Conservation (phyloP, 2,797 vertebrate genomes). For the Bufotes viridis region DNA sequence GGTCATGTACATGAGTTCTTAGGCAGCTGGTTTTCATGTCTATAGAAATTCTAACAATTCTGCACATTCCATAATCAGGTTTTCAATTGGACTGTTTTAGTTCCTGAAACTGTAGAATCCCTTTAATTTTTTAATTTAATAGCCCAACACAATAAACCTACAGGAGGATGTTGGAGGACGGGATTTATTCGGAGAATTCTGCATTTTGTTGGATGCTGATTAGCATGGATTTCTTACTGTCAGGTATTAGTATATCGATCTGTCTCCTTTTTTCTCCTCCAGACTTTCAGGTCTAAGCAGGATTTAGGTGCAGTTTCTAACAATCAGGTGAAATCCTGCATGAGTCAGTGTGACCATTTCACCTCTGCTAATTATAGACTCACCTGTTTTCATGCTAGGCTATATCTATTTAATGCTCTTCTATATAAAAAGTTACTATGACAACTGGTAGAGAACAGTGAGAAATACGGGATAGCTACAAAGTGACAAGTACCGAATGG, state of each 20-base stretch:
- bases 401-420: slow-evolving; percentile 24
- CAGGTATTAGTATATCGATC: slow-evolving; percentile 14
- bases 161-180: not conserved
- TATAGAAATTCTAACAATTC: too few relatives aligned
- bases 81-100: not conserved
- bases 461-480: not conserved
- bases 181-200: not conserved
- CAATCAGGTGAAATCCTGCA: not conserved
- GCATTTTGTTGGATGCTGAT: not conserved
- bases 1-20: too few relatives aligned
- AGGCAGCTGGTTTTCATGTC: too few relatives aligned
- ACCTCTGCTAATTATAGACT: slow-evolving; percentile 49
- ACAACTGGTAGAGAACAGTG: slow-evolving; percentile 23
- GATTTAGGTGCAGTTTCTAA: not conserved
- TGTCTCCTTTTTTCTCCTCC: not conserved
- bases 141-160: not conserved
- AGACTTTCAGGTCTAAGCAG: not conserved
- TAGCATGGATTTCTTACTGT: not conserved
- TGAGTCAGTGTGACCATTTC: slow-evolving; percentile 28
- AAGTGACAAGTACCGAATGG: not conserved
- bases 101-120: not conserved
- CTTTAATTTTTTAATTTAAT: not conserved
- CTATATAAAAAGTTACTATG: slow-evolving; percentile 40
- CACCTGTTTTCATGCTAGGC: slow-evolving; percentile 21
- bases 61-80: too few relatives aligned